phyloP scores from a whole-genome alignment of 2,113 vertebrate species.

The Halcyon senegalensis region DNA sequence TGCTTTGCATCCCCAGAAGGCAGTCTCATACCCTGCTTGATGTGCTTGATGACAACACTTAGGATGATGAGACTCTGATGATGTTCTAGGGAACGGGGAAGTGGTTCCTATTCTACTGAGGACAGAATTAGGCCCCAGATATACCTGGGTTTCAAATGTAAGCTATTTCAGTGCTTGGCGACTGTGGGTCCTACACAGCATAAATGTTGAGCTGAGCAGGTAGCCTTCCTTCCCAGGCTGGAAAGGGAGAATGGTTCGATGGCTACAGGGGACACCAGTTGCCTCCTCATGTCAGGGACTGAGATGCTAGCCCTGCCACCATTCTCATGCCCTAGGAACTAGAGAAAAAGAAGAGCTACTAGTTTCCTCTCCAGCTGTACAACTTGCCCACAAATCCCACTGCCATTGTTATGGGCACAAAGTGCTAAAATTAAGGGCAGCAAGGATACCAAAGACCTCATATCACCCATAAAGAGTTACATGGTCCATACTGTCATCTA shows the following conservation, averaged over 20 bases:
- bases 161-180: neutral
- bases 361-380: neutral
- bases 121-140: neutral
- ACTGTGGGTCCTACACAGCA: neutral
- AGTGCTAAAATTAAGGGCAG: neutral
- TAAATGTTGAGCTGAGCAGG: neutral
- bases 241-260: neutral
- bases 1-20: accelerated
- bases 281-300: neutral
- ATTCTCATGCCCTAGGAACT: neutral
- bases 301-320: neutral
- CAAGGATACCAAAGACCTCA: neutral
- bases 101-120: neutral
- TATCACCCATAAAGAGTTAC: neutral
- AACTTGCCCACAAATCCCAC: neutral
- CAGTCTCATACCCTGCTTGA: accelerated
- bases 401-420: neutral
- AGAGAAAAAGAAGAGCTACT: neutral
- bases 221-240: neutral
- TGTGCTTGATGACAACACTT: neutral
- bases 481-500: neutral
- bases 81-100: neutral
- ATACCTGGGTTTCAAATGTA: accelerated
- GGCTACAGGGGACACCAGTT: neutral
- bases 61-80: neutral